Percentiles rank a stretch among this genome's conserved stretches.
phyloP scores from a whole-genome alignment of 2,888 invertebrate genomes.

The Punctoribates punctum region DNA sequence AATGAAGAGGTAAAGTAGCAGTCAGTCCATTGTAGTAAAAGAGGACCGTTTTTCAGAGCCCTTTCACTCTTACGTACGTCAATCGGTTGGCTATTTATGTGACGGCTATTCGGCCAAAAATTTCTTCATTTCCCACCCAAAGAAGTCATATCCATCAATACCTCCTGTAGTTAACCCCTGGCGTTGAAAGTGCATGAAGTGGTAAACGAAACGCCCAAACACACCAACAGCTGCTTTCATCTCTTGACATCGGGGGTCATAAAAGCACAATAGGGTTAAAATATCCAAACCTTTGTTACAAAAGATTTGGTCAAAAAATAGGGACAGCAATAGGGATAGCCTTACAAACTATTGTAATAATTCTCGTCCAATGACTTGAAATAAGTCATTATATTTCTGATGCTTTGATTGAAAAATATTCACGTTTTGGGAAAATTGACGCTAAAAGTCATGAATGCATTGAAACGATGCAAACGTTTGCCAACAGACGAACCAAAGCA shows the following conservation, averaged over 20 bases:
- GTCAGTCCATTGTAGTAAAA: constrained; percentile 27
- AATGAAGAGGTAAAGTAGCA: constrained; percentile 28
- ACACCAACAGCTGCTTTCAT: constrained; percentile 36
- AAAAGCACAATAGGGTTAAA: constrained; percentile 35
- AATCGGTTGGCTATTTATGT: constrained; percentile 1
- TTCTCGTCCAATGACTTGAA: constrained; percentile 22
- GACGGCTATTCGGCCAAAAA: constrained; percentile 30
- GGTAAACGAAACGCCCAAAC: constrained; percentile 36
- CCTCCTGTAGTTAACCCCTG: constrained; percentile 36
- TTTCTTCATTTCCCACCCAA: constrained; percentile 38
- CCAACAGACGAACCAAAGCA: constrained; percentile 5
- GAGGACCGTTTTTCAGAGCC: constrained; percentile 14
- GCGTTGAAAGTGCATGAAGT: constrained; percentile 36
- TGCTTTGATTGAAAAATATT: neutral
- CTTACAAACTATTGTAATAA: constrained; percentile 33
- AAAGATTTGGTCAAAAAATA: neutral
- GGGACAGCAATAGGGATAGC: constrained; percentile 33
- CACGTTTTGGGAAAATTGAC: neutral
- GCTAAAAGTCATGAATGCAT: constrained; percentile 12
- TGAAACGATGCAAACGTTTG: constrained; percentile 8
- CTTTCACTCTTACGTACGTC: constrained; percentile 7
- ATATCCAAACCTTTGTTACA: constrained; percentile 9
- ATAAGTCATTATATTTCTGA: constrained; percentile 30
- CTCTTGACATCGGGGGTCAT: constrained; percentile 34
- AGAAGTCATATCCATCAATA: constrained; percentile 34